Conservation (phyloP, 2,113 vertebrate genomes). For the Petrocephalus microphthalmus region DNA sequence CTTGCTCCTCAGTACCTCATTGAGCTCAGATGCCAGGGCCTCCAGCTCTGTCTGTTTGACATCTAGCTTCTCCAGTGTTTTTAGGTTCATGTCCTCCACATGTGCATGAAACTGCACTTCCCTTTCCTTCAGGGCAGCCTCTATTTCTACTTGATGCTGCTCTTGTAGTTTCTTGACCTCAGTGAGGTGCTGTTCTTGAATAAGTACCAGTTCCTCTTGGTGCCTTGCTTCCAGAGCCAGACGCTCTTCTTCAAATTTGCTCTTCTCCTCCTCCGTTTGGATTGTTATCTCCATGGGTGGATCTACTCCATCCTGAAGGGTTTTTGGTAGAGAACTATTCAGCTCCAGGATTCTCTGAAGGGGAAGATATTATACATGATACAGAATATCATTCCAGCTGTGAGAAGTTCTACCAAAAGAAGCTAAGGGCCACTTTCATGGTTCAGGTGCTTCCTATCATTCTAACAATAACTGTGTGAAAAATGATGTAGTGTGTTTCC, state of each 20-base stretch:
- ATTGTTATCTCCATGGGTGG: conserved; percentile 56
- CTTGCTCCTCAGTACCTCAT: conserved; percentile 64
- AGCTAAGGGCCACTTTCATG: neutral
- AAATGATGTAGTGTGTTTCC: neutral
- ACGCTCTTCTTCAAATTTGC: conserved; percentile 66
- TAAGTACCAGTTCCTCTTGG: conserved; percentile 53
- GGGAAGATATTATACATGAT: conserved; percentile 1
- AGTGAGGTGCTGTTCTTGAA: conserved; percentile 59
- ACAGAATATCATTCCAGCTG: neutral
- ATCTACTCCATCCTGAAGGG: conserved; percentile 57
- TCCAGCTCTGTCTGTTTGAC: conserved; percentile 83
- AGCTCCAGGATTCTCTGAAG: conserved; percentile 87
- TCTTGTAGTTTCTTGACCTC: conserved; percentile 65
- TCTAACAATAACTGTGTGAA: neutral
- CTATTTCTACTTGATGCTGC: conserved; percentile 62
- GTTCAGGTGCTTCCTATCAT: neutral
- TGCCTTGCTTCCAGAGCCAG: conserved; percentile 65
- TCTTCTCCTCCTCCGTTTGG: conserved; percentile 68
- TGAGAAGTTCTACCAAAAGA: neutral
- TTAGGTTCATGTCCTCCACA: conserved; percentile 86
- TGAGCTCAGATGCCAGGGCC: conserved; percentile 71
- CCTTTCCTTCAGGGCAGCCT: conserved; percentile 71
- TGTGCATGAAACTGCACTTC: conserved; percentile 73
- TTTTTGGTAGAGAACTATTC: conserved; percentile 72
- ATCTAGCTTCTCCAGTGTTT: conserved; percentile 79